A percentile compares a stretch with the other conserved stretches of the same genome.
Evolutionary conservation across 2,113 vertebrate genomes (phyloP).

Genomic region (Phylloscopus trochilus): DNA sequence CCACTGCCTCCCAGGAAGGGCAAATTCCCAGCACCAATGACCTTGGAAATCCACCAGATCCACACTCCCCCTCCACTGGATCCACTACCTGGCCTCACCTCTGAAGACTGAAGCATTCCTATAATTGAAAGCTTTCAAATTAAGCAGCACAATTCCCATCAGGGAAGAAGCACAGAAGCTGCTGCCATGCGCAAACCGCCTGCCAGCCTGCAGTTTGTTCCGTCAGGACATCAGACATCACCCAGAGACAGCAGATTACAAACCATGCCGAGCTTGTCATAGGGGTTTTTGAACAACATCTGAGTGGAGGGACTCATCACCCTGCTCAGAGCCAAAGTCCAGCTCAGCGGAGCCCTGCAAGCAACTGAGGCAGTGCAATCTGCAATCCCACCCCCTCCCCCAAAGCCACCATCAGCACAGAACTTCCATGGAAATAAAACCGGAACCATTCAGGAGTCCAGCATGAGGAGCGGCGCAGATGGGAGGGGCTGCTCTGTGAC

Average conservation of each 20-base stretch:
- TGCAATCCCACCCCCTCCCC: not conserved
- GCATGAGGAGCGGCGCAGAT: rapidly evolving
- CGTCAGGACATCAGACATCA: not conserved
- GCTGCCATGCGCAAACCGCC: not conserved
- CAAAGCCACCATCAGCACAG: not conserved
- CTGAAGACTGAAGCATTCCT: not conserved
- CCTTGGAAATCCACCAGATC: not conserved
- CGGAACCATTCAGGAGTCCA: not conserved
- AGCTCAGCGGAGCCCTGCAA: not conserved
- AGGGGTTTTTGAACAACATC: not conserved
- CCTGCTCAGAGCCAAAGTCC: not conserved
- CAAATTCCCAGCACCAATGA: not conserved
- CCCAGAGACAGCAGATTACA: not conserved
- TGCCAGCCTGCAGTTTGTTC: not conserved
- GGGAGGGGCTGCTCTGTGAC: not conserved
- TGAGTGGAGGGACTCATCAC: not conserved
- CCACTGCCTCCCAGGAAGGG: not conserved
- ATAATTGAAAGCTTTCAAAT: conserved; percentile 21
- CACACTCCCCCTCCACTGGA: not conserved
- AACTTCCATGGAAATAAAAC: not conserved
- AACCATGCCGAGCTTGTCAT: not conserved
- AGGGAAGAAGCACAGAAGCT: not conserved
- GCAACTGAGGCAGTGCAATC: not conserved
- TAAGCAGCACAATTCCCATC: not conserved
- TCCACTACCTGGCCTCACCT: not conserved